Evolutionary conservation across 2,797 vertebrate genomes (phyloP), one percentile per base, ranked within the genome.

Genomic region (Hippocampus kuda): DNA sequence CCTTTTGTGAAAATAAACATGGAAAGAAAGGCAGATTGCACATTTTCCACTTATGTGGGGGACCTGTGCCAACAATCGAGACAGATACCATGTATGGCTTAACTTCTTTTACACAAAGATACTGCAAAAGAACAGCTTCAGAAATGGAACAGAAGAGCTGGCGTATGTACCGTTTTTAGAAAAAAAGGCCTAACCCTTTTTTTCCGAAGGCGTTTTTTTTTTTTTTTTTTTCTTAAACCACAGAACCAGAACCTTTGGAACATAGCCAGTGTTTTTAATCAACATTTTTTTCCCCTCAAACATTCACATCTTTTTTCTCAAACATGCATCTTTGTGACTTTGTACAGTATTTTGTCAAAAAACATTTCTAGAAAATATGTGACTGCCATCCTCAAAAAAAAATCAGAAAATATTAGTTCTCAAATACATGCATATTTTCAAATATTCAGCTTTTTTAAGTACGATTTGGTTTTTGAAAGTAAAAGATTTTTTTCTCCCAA

Each of bases 1-100:
- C 75, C 83, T 80, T 16, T 1, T 68, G 34, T 67, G 68, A 68
- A 72, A 70, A 60, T 59, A 67, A 70, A 69, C 42, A 5, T 63
- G 70, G 34, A 20, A 63, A 67, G 49, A 56, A 22, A 30, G 53
- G 62, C 15, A 24, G 53, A 24, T 24, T 24, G 9, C 53, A 24
- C 67, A 11, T 20, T 38, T 20, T 30, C 30, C 41, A 26, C 68
- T 22, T 67, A 49, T 24, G 11, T 30, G 57, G 27, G 57, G 3
- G 16, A 11, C 59, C 16, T 34, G 20, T 20, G 16, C 59, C 27
- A 60, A n/a, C n/a, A n/a, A n/a, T n/a, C n/a, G n/a, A n/a, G n/a
- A n/a, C n/a, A 60, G 18, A 18, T 34, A 34, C 34, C 30, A 38
- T 7, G 6, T 60, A 9, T 60, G 59, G 59, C 10, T 60, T 20